Evolutionary conservation across 1,140 invertebrate genomes (phyloP).

Genomic region (Cydia fagiglandana): DNA sequence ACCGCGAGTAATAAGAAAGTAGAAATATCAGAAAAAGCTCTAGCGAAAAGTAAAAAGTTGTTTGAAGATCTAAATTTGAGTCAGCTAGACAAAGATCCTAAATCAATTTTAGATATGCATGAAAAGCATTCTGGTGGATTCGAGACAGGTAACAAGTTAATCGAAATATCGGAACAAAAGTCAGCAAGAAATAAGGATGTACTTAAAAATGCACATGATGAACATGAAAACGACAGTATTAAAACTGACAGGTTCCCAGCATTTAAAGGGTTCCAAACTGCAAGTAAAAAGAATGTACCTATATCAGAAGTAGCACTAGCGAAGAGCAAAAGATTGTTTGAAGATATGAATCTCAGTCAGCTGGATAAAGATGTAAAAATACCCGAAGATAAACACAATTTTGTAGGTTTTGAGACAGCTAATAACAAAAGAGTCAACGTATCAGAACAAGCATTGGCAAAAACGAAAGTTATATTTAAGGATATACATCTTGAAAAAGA

Average conservation of each 20-base stretch:
- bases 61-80: conserved; percentile 12
- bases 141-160: background rate
- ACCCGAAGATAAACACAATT: background rate
- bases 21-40: background rate
- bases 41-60: background rate
- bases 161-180: conserved; percentile 50
- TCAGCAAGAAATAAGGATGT: conserved; percentile 28
- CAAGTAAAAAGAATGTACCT: conserved; percentile 32
- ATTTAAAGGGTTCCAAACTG: conserved; percentile 32
- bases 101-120: background rate
- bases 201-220: background rate
- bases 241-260: background rate
- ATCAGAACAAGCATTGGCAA: conserved; percentile 52
- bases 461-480: conserved; percentile 47
- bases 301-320: conserved; percentile 32
- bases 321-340: conserved; percentile 26
- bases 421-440: conserved; percentile 54
- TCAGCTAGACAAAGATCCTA: background rate
- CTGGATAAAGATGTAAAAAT: background rate
- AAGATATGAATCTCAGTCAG: conserved; percentile 18
- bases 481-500: conserved; percentile 34
- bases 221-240: background rate
- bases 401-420: conserved; percentile 35
- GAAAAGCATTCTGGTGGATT: background rate
- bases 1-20: background rate